Evolutionary conservation across 2,797 vertebrate genomes (phyloP), one percentile per base, ranked within the genome.

Genomic region (Gymnoscopelus microlampas): DNA sequence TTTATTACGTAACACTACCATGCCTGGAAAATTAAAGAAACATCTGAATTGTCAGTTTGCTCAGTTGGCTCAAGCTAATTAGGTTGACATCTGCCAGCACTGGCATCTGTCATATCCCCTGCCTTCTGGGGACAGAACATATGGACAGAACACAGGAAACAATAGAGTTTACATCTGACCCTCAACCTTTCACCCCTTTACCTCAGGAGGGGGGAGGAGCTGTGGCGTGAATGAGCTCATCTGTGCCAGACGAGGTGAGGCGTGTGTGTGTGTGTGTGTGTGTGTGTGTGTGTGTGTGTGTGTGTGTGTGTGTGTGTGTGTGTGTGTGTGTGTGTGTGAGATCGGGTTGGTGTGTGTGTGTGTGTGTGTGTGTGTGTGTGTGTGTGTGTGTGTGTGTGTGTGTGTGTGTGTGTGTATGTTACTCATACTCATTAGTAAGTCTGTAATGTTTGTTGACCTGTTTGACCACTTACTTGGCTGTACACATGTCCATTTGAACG

Each of bases 151-250:
- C 7, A 29, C 47, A 61, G n/a, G 5, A 32, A 74, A 35, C 60
- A 26, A 67, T 63, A 61, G 71, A 44, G 61, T 71, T 81, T 49
- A 74, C 73, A 53, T 60, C 62, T 75, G 60, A 80, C 47, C 15
- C n/a, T 70, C 48, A 51, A 24, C 35, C 26, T 63, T 58, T 70
- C 60, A 5, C 78, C 10, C 88, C 71, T 90, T 81, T 83, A 67
- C 80, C 75, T 24, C 85, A 98, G 97, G 96, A 90, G 96, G 96
- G 90, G 96, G 97, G 89, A 94, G 97, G 92, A 97, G 95, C 84
- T 99, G 97, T 84, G 97, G 96, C 91, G 96, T 95, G 79, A 96
- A 99, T 86, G 97, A 99, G 83, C 95, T 99, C 86, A 97, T 99
- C 93, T 99, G 97, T 91, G 96, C 96, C 88, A 94, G 97, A 82